These are phyloP conservation scores for Rynchops niger DNA, from an alignment of 2,113 vertebrate species.

Conservation along the genomic window DNA sequence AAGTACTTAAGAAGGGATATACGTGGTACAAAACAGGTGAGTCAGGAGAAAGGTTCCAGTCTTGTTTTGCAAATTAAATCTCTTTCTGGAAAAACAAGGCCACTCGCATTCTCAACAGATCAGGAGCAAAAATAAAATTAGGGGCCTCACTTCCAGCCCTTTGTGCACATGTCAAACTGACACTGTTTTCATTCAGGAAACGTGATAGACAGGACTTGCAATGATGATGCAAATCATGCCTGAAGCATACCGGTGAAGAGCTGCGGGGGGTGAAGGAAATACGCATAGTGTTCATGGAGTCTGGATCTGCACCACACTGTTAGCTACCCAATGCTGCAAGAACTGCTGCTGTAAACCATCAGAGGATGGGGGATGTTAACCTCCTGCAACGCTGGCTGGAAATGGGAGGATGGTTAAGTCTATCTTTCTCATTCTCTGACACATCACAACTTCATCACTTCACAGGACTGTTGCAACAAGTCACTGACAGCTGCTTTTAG, in stretches of 20 bases:
- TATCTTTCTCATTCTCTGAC: not conserved
- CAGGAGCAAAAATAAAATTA: not conserved
- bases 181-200: not conserved
- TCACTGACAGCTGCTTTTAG: not conserved
- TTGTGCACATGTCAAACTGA: not conserved
- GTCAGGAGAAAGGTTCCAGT: not conserved
- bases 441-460: not conserved
- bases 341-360: not conserved
- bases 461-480: not conserved
- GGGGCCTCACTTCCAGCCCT: not conserved
- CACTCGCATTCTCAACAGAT: not conserved
- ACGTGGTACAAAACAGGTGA: not conserved
- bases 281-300: not conserved
- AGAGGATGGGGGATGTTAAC: not conserved
- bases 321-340: not conserved
- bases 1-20: not conserved
- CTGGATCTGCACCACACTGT: not conserved
- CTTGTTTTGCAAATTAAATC: slow-evolving; percentile 18
- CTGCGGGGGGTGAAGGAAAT: not conserved
- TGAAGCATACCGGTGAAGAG: not conserved
- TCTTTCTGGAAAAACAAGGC: not conserved
- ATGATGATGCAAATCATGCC: not conserved
- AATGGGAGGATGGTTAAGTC: not conserved
- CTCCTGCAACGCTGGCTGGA: not conserved
- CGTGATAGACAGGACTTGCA: not conserved